Base-by-base conservation (phyloP, 2,113 vertebrate species). In the Xiphophorus hellerii region DNA sequence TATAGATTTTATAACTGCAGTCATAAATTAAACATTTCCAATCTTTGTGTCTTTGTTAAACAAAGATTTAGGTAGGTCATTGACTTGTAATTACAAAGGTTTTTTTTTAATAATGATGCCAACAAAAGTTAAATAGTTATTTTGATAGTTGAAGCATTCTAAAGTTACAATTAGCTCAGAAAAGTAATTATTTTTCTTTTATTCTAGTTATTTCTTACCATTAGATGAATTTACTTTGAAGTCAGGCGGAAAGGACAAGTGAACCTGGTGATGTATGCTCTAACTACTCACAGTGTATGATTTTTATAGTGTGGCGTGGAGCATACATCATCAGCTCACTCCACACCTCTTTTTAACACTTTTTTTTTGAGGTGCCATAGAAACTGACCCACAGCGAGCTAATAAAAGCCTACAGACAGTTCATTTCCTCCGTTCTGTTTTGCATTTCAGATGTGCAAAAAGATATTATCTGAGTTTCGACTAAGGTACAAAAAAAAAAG, bases 371-470 rank as follows among this genome's bases (percentile, higher is more conserved):
- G 58, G 82, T 14, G 69, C 42, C 37, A 73, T 1, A 54, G 73
- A 81, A 81, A 82, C 78, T 69, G 1, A 73, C 31, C 10, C 48
- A 11, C 62, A n/a, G 33, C 39, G 31, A 71, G 29, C 17, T 8
- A 82, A 76, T 66, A 76, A 69, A 35, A 44, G 5, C 13, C 42
- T 5, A 0, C n/a, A 54, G 61, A 33, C 13, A 44, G 61, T 28
- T 35, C 13, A 86, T 83, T 92, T 90, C 90, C 89, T 90, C 76
- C 17, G 33, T 14, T 31, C 29, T 68, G 69, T 54, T 91, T 93
- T 93, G 90, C 71, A 85, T 70, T 15, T 76, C 66, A 86, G 79
- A 90, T 78, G 71, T 78, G 20, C 51, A 58, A 3, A 58, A 27
- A 75, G 31, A 75, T 48, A 28, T 44, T 33, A 7, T 44, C 48